Base-by-base conservation (phyloP, 2,113 vertebrate genomes). In the Labeo catla region DNA sequence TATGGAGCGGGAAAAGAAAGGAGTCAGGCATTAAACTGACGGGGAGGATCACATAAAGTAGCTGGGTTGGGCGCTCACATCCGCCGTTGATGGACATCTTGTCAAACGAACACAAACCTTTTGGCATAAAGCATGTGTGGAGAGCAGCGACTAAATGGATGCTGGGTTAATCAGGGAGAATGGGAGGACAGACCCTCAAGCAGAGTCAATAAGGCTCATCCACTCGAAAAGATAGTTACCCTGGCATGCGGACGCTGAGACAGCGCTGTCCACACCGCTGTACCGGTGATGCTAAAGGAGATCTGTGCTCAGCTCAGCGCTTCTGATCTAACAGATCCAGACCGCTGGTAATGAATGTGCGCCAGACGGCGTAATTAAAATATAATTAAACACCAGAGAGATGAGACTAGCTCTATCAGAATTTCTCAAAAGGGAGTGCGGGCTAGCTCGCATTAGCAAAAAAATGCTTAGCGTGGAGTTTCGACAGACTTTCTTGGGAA, bases 81-180 rank as follows among this genome's bases (percentile, higher is more conserved):
- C 23, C 6, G 6, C 50, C 63, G 34, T 50, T 90, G 87, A 90
- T 77, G 59, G 87, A 88, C 87, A 87, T 59, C 68, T 88, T 70
- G 52, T 90, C 84, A 86, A 90, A 82, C 65, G 72, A 84, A 78
- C 74, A 76, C 52, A 57, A 85, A 59, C 73, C 81, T 36, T 84
- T 81, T 82, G 84, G 80, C 79, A 66, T 70, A 13, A 81, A 84
- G 74, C 81, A 63, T 88, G 57, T 52, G 68, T 73, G 80, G 34
- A 21, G 79, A 83, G 59, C 72, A 50, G 63, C 4, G 9, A 36
- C 66, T 84, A 80, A 87, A 89, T 87, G 76, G 76, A 80, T 39
- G 49, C 6, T 4, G 85, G 78, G 82, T 88, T 83, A 87, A 87
- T 65, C 63, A 66, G 83, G 23, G 28, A 87, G 63, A 73, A 83